A percentile compares a stretch with the other conserved stretches of the same genome.
phyloP scores from a whole-genome alignment of 2,797 vertebrate species.

The Zalophus californianus region DNA sequence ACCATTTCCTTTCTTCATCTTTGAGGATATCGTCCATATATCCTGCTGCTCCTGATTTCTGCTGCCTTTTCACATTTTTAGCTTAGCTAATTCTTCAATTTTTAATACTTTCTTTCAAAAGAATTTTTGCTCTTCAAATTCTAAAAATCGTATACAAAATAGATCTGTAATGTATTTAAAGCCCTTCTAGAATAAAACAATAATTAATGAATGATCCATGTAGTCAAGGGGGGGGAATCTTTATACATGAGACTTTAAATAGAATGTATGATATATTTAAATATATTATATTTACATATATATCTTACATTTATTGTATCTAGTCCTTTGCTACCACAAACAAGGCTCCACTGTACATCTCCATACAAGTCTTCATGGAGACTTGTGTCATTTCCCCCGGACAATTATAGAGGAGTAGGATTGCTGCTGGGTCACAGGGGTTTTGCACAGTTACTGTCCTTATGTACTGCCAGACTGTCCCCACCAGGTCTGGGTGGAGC shows the following conservation, averaged over 20 bases:
- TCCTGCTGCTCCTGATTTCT: background rate
- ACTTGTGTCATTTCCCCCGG: background rate
- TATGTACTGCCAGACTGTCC: background rate
- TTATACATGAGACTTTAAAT: background rate
- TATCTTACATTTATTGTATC: background rate
- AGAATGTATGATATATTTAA: background rate
- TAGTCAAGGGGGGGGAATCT: background rate
- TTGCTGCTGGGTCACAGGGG: background rate
- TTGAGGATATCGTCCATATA: background rate
- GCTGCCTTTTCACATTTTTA: background rate
- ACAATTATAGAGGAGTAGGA: background rate
- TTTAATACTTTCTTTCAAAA: slow-evolving; percentile 27
- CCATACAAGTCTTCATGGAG: background rate
- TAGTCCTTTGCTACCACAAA: background rate
- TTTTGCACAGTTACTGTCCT: background rate
- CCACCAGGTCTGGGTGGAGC: background rate
- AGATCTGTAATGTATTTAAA: background rate
- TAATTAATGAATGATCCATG: background rate
- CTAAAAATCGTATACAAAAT: background rate
- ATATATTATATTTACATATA: background rate
- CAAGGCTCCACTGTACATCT: background rate
- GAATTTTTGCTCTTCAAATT: background rate
- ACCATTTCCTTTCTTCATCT: background rate
- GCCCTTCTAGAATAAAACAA: background rate
- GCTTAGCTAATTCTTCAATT: background rate